Evolutionary conservation across 2,797 vertebrate species (phyloP), one percentile per base, ranked within the genome.

Genomic region (Melanotaenia boesemani): DNA sequence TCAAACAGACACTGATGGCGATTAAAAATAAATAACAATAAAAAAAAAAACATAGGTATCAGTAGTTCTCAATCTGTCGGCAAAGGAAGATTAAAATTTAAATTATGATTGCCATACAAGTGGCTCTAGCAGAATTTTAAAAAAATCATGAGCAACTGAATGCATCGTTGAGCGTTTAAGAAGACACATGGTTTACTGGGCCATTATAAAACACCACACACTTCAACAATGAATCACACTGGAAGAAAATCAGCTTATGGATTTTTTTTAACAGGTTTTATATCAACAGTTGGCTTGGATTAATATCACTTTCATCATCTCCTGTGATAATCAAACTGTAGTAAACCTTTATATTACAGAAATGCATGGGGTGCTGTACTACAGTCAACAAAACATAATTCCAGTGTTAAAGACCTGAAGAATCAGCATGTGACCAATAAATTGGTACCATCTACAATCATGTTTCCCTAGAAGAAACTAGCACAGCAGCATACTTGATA

Each of bases 1-100:
- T 66, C 20, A 15, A 60, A 68, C 48, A 68, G 58, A 67, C 39
- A 56, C 24, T 44, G 39, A n/a, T 52, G 7, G 48, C 22, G 48
- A 52, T 52, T 41, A 2, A 41, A 41, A 41, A 41, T 2, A 41
- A 41, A 13, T 9, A 13, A 15, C 12, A 41, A 15, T 3, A 13
- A 63, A 41, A 34, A 68, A 68, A n/a, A 20, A 76, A 22, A 50
- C 2, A 3, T 37, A 57, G 57, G 22, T 61, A 72, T 59, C 30
- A 59, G 15, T 66, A 32, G 12, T 70, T 68, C 30, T 79, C 44
- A 66, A 30, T 48, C 59, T 37, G 55, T 61, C 34, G 72, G 12
- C 36, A 64, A 73, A 80, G 63, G 41, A 72, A 52, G 39, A 12
- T 54, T 57, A 60, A 5, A 62, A 75, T 78, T 79, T n/a, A 58